phyloP scores from a whole-genome alignment of 2,888 invertebrate genomes.

The Oscheius myriophilus region DNA sequence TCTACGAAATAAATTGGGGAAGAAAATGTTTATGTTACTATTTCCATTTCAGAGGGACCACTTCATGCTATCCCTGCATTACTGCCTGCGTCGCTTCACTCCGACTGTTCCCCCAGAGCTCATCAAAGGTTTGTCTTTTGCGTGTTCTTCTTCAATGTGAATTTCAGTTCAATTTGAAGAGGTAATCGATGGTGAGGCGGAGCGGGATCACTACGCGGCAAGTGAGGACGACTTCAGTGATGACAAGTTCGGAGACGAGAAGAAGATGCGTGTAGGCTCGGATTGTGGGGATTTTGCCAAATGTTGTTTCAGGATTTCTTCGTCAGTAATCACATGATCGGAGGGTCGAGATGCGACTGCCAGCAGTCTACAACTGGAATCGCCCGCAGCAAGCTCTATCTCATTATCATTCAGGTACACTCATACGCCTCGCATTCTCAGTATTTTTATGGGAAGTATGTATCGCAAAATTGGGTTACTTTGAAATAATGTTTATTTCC shows the following conservation, averaged over 20 bases:
- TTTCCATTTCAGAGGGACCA: slow-evolving; percentile 26
- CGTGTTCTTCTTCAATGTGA: neutral
- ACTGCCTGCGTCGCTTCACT: slow-evolving; percentile 19
- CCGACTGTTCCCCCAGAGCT: slow-evolving; percentile 23
- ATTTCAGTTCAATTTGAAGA: neutral
- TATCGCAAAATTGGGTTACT: too few relatives aligned
- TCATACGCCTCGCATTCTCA: too few relatives aligned
- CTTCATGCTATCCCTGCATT: slow-evolving; percentile 19
- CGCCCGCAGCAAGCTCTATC: slow-evolving; percentile 11
- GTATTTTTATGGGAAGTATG: too few relatives aligned
- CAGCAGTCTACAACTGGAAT: neutral
- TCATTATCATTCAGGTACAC: slow-evolving; percentile 8
- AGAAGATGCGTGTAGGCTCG: too few relatives aligned
- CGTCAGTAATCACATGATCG: neutral
- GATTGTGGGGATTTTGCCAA: too few relatives aligned
- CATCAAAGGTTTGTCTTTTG: slow-evolving; percentile 13
- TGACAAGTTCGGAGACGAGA: neutral
- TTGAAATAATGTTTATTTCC: too few relatives aligned
- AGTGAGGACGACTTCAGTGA: slow-evolving; percentile 13
- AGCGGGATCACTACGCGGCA: neutral
- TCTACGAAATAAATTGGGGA: too few relatives aligned
- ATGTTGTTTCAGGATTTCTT: too few relatives aligned
- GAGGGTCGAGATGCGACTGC: slow-evolving; percentile 12
- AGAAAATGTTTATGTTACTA: too few relatives aligned
- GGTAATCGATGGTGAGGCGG: neutral